Evolutionary conservation across 1,140 invertebrate genomes (phyloP).

Genomic region (Bursaphelenchus mucronatus): DNA sequence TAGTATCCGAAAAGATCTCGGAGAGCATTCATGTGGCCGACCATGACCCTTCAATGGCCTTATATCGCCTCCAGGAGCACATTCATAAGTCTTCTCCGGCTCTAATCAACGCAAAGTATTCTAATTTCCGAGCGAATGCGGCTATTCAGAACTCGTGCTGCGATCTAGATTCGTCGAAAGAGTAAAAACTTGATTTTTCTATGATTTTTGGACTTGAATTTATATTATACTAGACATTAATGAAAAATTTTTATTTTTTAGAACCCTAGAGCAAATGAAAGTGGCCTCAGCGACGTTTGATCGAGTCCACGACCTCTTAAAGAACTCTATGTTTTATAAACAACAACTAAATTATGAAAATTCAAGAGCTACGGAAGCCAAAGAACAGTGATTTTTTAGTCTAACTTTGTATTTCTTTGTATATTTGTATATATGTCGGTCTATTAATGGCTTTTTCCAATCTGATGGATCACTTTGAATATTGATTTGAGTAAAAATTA

Average conservation of each 20-base stretch:
- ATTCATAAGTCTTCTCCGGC: constrained; percentile 63
- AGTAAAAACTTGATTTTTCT: constrained; percentile 29
- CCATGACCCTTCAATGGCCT: constrained; percentile 64
- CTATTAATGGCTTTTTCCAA: too few species aligned
- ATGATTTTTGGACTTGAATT: neutral
- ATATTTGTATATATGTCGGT: too few species aligned
- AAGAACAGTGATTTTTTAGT: too few species aligned
- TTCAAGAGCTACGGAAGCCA: too few species aligned
- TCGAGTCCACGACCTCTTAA: constrained; percentile 62
- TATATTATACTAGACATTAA: too few species aligned
- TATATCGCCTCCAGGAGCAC: constrained; percentile 65
- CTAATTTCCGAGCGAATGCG: constrained; percentile 37
- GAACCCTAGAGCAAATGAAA: constrained; percentile 62
- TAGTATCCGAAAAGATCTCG: constrained; percentile 63
- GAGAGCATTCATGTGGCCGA: constrained; percentile 63
- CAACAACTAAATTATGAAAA: constrained; percentile 63
- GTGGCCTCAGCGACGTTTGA: constrained; percentile 62
- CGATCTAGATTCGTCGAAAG: constrained; percentile 49
- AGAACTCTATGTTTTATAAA: constrained; percentile 64
- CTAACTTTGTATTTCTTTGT: too few species aligned
- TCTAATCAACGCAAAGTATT: constrained; percentile 62
- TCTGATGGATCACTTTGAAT: too few species aligned
- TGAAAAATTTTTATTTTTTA: constrained; percentile 35
- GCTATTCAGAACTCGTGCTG: constrained; percentile 46
- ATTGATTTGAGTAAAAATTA: too few species aligned